Base-by-base conservation (phyloP, 2,113 vertebrate genomes). In the Stigmatopora nigra region DNA sequence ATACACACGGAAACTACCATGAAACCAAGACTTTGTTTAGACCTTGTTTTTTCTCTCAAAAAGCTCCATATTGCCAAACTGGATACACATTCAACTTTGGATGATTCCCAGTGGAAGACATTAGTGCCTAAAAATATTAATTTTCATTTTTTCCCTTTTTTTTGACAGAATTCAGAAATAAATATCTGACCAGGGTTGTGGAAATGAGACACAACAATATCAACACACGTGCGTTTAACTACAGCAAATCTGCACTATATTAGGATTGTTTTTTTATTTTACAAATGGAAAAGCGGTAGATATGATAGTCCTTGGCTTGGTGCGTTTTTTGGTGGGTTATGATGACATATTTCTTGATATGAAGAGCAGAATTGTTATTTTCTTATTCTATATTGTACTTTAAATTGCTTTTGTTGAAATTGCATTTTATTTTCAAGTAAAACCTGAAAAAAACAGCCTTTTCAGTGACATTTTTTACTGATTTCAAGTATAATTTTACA, bases 401-500 rank as follows among this genome's bases (percentile, higher is more conserved):
- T 61, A 22, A 56, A 69, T 71, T 75, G 60, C 69, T 75, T 67
- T 69, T 25, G 20, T 75, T 56, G 2, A 71, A 71, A 67, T 46
- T 60, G 58, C 68, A 64, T 44, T 46, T 56, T 68, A 31, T 31
- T 31, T 31, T 31, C 25, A 38, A 45, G 10, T 61, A 44, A 67
- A 83, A 75, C 75, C 78, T 79, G 77, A 79, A 77, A 70, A 31
- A 75, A 75, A 66, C 51, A 69, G 48, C 75, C 68, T 69, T 70
- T 51, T 67, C 73, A 71, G 72, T 70, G 45, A 19, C n/a, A n/a
- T n/a, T 35, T 70, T 67, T 73, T 65, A 52, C 75, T 78, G 67
- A 77, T 78, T 86, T 90, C 86, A 89, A 87, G 83, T 88, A 82
- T 81, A 68, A 70, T 66, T 80, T 77, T 84, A 72, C 69, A 71